Conservation (phyloP, 2,113 vertebrate genomes). For the Neolamprologus brichardi region DNA sequence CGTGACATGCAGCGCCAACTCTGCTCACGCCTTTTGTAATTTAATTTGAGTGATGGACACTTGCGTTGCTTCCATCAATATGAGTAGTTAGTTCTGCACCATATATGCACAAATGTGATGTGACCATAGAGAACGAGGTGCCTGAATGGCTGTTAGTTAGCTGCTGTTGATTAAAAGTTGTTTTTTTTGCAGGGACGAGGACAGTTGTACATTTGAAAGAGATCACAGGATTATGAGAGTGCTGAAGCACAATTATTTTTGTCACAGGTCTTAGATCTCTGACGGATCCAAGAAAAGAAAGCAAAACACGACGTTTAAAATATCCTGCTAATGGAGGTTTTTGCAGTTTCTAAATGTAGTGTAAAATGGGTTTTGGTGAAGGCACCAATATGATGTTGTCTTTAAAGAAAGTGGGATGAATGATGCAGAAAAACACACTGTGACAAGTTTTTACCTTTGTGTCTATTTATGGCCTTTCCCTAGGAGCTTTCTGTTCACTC, state of each 20-base stretch:
- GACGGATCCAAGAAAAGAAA: background rate
- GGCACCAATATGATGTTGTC: background rate
- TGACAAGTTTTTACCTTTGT: conserved; percentile 19
- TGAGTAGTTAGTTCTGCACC: conserved; percentile 32
- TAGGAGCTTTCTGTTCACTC: conserved; percentile 17
- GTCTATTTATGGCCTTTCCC: conserved; percentile 31
- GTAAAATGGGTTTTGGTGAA: background rate
- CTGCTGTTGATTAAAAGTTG: conserved; percentile 31
- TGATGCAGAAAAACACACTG: background rate
- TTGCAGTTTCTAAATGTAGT: background rate
- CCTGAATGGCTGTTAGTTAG: conserved; percentile 24
- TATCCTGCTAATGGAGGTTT: background rate
- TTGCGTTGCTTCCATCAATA: conserved; percentile 50
- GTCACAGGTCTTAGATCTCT: background rate
- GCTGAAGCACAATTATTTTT: background rate
- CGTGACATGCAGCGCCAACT: background rate
- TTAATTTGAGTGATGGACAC: conserved; percentile 50
- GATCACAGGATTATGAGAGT: background rate
- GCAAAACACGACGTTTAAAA: background rate
- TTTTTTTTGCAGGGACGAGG: background rate
- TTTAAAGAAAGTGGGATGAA: background rate
- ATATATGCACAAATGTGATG: conserved; percentile 16
- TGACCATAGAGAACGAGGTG: conserved; percentile 17
- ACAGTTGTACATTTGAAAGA: background rate
- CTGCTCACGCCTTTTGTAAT: conserved; percentile 39